Evolutionary conservation across 2,113 vertebrate species (phyloP).

Genomic region (Cairina moschata): DNA sequence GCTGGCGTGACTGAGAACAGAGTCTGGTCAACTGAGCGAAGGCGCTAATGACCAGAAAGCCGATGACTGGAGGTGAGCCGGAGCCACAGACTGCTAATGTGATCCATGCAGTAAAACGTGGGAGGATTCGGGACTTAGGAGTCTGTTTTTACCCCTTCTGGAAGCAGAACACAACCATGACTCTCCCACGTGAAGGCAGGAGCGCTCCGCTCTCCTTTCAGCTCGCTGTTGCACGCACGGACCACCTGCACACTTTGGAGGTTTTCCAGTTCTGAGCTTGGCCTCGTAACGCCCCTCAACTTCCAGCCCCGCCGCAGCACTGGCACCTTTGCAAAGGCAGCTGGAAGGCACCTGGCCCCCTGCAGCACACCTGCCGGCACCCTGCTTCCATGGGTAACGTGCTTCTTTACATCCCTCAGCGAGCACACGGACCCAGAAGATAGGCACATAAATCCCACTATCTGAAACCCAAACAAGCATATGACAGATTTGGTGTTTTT

Average conservation of each 20-base stretch:
- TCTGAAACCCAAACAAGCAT: neutral
- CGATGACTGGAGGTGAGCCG: neutral
- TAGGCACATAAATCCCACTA: neutral
- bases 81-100: neutral
- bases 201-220: neutral
- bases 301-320: neutral
- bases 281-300: neutral
- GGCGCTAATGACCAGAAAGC: neutral
- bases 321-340: neutral
- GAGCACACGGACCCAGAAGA: neutral
- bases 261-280: neutral
- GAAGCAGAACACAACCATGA: neutral
- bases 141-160: neutral
- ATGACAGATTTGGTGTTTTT: neutral
- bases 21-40: neutral
- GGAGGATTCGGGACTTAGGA: neutral
- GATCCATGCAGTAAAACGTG: neutral
- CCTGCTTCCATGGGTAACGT: accelerated
- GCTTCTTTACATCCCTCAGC: neutral
- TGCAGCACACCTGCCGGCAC: neutral
- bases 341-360: accelerated
- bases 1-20: neutral
- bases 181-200: neutral
- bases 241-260: neutral
- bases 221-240: accelerated